A percentile compares a stretch with the other conserved stretches of the same genome.
Conservation (phyloP, 1,140 invertebrate genomes). For the Archegozetes longisetosus region DNA sequence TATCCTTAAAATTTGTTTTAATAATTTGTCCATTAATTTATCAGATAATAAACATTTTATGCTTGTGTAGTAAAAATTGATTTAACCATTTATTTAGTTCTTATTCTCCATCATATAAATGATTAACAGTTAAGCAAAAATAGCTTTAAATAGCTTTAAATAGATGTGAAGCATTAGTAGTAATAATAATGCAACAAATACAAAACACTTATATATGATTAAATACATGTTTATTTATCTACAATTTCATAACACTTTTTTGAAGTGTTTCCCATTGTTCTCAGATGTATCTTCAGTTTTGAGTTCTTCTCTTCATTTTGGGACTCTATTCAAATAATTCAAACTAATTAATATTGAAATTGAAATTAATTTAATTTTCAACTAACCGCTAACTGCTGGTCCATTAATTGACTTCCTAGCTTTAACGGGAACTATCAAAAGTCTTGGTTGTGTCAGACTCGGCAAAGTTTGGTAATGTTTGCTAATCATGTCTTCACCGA, state of each 20-base stretch:
- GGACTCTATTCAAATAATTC: background rate
- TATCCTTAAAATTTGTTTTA: no score
- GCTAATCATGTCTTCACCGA: background rate
- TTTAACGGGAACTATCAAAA: background rate
- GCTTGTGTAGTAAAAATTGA: no score
- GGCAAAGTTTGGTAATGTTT: background rate
- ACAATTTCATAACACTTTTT: conserved; percentile 9
- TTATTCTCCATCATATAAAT: no score
- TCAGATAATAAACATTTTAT: no score
- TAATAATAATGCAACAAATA: no score
- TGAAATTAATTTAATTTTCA: background rate
- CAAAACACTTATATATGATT: no score
- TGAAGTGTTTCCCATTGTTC: background rate
- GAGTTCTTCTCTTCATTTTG: background rate
- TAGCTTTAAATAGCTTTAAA: no score
- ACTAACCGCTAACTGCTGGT: background rate
- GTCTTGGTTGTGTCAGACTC: background rate
- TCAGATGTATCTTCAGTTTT: conserved; percentile 2
- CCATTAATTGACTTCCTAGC: background rate
- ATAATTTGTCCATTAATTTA: no score
- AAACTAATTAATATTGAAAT: background rate
- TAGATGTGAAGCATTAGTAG: no score
- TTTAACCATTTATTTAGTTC: no score
- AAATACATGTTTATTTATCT: background rate
- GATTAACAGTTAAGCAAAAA: no score